Evolutionary conservation across 2,888 invertebrate genomes (phyloP).

Genomic region (Aplocera efformata): DNA sequence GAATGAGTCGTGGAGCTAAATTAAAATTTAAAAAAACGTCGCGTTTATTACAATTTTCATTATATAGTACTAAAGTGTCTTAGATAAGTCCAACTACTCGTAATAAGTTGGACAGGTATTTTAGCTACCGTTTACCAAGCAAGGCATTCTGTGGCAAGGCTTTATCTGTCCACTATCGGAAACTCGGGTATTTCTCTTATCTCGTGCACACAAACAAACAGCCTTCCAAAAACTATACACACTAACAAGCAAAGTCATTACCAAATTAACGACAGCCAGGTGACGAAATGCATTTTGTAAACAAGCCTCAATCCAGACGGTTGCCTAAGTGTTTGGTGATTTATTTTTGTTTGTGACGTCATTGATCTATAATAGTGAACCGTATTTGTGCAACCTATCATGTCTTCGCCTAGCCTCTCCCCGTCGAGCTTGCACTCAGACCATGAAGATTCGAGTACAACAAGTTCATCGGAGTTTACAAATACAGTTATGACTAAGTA

Average conservation of each 20-base stretch:
- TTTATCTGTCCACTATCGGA: constrained; percentile 71
- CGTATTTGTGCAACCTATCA: constrained; percentile 27
- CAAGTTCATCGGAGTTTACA: constrained; percentile 51
- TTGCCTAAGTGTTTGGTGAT: constrained; percentile 53
- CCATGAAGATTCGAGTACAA: constrained; percentile 52
- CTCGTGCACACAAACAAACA: constrained; percentile 59
- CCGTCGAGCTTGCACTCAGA: constrained; percentile 57
- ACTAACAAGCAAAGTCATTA: constrained; percentile 71
- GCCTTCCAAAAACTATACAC: constrained; percentile 56
- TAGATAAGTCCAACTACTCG: too few species aligned
- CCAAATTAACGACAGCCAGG: constrained; percentile 75
- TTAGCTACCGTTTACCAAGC: constrained; percentile 70
- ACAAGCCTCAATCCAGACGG: constrained; percentile 64
- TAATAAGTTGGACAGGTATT: constrained; percentile 48
- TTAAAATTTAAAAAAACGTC: too few species aligned
- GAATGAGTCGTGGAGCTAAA: too few species aligned
- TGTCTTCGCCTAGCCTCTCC: constrained; percentile 57
- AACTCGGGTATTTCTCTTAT: constrained; percentile 73
- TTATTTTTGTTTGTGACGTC: constrained; percentile 27
- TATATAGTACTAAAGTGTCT: too few species aligned
- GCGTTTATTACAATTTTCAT: background rate
- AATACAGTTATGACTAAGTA: constrained; percentile 38
- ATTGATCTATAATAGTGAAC: constrained; percentile 15
- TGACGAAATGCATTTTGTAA: constrained; percentile 76
- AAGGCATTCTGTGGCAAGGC: too few species aligned